Evolutionary conservation across 2,797 vertebrate species (phyloP).

Genomic region (Crocodylus rhombifer): DNA sequence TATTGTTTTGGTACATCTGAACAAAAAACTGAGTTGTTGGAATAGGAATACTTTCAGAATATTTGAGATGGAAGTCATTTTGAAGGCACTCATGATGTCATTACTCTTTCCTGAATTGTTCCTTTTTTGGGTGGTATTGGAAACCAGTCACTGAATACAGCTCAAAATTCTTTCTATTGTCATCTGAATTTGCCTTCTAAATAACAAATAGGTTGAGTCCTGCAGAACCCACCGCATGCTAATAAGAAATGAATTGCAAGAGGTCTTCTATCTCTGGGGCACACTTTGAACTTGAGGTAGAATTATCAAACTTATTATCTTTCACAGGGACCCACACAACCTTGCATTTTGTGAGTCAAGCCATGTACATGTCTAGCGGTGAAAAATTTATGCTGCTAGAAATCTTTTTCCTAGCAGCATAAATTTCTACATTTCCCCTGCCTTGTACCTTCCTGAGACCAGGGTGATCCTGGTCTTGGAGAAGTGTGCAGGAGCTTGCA

Average conservation of each 20-base stretch:
- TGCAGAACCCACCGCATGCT: not conserved
- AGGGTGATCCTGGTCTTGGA: too few relatives aligned
- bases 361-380: too few relatives aligned
- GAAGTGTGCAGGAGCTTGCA: too few relatives aligned
- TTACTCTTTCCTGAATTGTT: not conserved
- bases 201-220: not conserved
- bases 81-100: not conserved
- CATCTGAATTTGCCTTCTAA: not conserved
- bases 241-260: not conserved
- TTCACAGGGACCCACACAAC: too few relatives aligned
- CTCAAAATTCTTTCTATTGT: not conserved
- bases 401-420: too few relatives aligned
- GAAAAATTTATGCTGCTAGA: too few relatives aligned
- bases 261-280: not conserved
- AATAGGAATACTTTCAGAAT: not conserved
- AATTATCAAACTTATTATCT: too few relatives aligned
- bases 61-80: not conserved
- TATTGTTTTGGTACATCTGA: not conserved
- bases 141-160: not conserved
- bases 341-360: too few relatives aligned
- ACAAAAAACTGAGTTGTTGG: not conserved
- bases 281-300: too few relatives aligned
- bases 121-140: not conserved
- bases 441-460: too few relatives aligned
- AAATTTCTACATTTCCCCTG: too few relatives aligned